Evolutionary conservation across 2,797 vertebrate species (phyloP).

Genomic region (Austrolebias charrua): DNA sequence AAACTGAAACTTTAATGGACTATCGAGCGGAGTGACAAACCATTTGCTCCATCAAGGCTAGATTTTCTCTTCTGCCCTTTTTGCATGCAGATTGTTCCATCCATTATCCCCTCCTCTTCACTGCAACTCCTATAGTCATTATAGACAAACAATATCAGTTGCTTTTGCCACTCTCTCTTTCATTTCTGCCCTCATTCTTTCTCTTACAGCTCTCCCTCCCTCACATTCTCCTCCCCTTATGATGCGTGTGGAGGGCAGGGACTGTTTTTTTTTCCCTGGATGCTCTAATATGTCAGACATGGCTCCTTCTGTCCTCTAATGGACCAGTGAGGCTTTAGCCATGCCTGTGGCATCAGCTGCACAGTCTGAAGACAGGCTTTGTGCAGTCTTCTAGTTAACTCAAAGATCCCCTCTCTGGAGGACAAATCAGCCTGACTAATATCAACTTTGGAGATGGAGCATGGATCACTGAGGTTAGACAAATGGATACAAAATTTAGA

Average conservation of each 20-base stretch:
- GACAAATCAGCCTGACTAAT: conserved; percentile 42
- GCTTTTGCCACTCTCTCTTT: conserved; percentile 40
- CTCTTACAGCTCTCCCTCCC: conserved; percentile 22
- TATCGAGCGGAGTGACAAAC: conserved; percentile 42
- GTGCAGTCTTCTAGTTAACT: conserved; percentile 47
- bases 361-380: conserved; percentile 60
- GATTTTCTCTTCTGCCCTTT: conserved; percentile 32
- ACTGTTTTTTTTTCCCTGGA: conserved; percentile 68
- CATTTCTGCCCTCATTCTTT: conserved; percentile 35
- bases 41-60: conserved; percentile 30
- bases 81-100: conserved; percentile 28
- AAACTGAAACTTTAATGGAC: conserved; percentile 57
- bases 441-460: conserved; percentile 34
- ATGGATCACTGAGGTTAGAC: conserved; percentile 24
- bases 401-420: conserved; percentile 38
- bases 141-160: conserved; percentile 47
- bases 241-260: conserved; percentile 54
- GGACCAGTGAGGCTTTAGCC: conserved; percentile 58
- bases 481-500: conserved; percentile 46
- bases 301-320: conserved; percentile 61
- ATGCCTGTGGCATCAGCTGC: conserved; percentile 52
- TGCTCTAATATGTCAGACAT: conserved; percentile 72
- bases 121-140: conserved; percentile 50
- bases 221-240: conserved; percentile 61
- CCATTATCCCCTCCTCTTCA: conserved; percentile 14